phyloP scores from a whole-genome alignment of 2,113 vertebrate species.

The Lophochroa leadbeateri region DNA sequence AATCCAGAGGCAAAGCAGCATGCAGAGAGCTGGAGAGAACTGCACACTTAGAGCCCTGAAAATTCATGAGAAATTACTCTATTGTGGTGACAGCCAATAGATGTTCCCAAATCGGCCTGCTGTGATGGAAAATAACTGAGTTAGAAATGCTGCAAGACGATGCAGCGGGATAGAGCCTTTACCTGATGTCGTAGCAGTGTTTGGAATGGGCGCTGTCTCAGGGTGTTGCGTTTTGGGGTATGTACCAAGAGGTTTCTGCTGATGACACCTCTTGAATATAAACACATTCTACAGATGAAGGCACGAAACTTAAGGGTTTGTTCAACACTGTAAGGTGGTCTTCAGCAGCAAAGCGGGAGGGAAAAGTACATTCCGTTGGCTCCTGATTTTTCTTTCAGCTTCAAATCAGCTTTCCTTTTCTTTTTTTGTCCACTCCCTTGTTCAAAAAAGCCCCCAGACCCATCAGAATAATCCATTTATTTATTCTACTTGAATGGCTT shows the following conservation, averaged over 20 bases:
- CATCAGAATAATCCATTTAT: not conserved
- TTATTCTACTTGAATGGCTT: not conserved
- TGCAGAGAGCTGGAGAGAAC: not conserved
- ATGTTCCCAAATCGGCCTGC: not conserved
- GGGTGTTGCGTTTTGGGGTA: not conserved
- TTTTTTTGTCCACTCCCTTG: not conserved
- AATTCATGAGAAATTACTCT: not conserved
- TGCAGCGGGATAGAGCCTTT: too few species aligned
- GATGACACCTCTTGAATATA: not conserved
- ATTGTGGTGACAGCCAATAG: not conserved
- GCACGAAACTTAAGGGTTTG: not conserved
- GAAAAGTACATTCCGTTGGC: not conserved
- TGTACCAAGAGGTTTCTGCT: not conserved
- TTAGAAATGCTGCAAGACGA: fast-evolving
- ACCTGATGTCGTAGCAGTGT: not conserved
- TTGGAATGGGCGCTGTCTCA: not conserved
- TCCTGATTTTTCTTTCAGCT: not conserved
- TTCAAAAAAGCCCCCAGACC: too few species aligned
- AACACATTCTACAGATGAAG: not conserved
- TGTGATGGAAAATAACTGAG: not conserved
- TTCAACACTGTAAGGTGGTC: not conserved
- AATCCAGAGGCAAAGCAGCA: not conserved
- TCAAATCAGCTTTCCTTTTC: not conserved
- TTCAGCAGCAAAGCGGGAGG: not conserved
- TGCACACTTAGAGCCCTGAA: not conserved